Percentiles rank a stretch among this genome's conserved stretches.
phyloP scores from a whole-genome alignment of 2,113 vertebrate species.

The Menura novaehollandiae region DNA sequence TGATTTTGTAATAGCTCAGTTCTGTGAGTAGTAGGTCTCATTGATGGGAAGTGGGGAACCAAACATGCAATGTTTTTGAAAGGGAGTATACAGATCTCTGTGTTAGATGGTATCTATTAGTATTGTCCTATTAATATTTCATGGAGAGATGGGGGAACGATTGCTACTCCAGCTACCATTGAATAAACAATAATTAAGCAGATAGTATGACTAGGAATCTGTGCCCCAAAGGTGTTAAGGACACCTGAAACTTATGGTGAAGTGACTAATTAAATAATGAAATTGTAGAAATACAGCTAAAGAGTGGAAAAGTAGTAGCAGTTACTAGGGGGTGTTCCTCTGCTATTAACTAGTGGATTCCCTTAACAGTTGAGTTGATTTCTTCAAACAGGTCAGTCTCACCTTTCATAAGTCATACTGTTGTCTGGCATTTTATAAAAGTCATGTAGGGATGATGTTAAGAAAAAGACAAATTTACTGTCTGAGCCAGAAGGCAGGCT shows the following conservation, averaged over 20 bases:
- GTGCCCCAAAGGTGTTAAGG: neutral
- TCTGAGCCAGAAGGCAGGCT: slow-evolving; percentile 9
- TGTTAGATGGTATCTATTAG: neutral
- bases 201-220: neutral
- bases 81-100: neutral
- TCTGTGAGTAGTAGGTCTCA: neutral
- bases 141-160: neutral
- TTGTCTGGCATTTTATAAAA: neutral
- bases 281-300: neutral
- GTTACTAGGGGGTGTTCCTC: neutral
- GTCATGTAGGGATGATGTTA: slow-evolving; percentile 24
- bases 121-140: neutral
- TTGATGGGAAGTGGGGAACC: neutral
- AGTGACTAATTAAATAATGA: neutral
- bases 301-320: neutral
- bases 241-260: neutral
- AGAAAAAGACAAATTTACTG: slow-evolving; percentile 41
- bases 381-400: neutral
- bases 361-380: neutral
- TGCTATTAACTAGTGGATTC: neutral
- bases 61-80: neutral
- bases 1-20: neutral
- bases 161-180: neutral
- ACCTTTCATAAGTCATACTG: neutral
- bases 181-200: neutral